These are phyloP conservation scores for Macropus fuliginosus DNA, from an alignment of 2,797 vertebrate species.

Conservation along the genomic window DNA sequence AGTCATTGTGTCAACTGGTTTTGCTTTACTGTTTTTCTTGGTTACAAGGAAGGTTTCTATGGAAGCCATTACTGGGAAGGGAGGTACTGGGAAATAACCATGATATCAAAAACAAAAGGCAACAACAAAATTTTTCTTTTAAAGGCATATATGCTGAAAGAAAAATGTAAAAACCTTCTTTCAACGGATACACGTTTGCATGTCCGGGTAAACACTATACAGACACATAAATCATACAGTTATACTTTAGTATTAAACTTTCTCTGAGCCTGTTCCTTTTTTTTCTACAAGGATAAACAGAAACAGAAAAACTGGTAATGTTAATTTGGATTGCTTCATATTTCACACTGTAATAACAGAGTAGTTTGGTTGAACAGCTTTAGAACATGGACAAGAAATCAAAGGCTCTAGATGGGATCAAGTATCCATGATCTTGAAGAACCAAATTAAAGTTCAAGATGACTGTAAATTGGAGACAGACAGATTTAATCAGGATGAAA, in stretches of 20 bases:
- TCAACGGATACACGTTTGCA: neutral
- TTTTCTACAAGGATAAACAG: neutral
- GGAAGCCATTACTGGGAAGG: neutral
- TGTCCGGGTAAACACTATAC: neutral
- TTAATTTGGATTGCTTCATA: neutral
- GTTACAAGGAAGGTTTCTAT: neutral
- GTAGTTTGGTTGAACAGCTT: neutral
- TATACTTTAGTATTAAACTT: neutral
- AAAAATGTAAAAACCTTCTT: neutral
- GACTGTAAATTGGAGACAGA: constrained; percentile 31
- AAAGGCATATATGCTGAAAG: neutral
- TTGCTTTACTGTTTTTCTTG: neutral
- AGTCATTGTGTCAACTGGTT: neutral
- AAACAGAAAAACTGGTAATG: neutral
- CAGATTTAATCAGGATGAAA: constrained; percentile 49
- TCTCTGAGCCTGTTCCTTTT: constrained; percentile 21
- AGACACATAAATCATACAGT: neutral
- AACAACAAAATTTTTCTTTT: neutral
- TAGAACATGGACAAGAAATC: neutral
- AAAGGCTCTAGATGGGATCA: neutral
- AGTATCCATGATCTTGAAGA: constrained; percentile 11
- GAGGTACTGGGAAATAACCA: neutral
- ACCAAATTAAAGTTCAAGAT: constrained; percentile 14
- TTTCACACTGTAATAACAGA: neutral
- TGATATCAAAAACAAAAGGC: neutral